These are phyloP conservation scores for Cassiopea xamachana DNA, from an alignment of 30 jellyfish, hydroid and myxozoan genomes.

Conservation along the genomic window DNA sequence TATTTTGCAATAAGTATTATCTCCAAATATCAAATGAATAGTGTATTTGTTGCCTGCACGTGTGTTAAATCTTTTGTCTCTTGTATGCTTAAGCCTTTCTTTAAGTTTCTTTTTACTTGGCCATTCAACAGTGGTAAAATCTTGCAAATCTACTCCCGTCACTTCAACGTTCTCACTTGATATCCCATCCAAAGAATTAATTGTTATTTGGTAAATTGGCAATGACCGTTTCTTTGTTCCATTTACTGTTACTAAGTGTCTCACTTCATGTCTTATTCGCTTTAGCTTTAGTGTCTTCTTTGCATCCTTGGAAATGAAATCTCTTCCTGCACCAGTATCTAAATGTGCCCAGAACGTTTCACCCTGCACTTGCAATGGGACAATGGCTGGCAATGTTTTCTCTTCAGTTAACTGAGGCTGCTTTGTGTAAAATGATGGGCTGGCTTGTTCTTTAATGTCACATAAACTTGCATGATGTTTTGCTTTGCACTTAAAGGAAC, in stretches of 20 bases:
- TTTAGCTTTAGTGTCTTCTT: slow-evolving; percentile 34
- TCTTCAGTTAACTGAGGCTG: slow-evolving; percentile 19
- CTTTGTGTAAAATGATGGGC: slow-evolving; percentile 30
- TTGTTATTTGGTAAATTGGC: slow-evolving; percentile 47
- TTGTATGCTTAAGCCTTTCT: slow-evolving; percentile 60
- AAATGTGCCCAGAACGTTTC: slow-evolving; percentile 57
- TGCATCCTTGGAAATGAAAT: slow-evolving; percentile 57
- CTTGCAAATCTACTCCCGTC: slow-evolving; percentile 53
- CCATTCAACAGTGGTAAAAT: slow-evolving; percentile 53
- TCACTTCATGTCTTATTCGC: not conserved
- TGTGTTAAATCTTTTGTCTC: slow-evolving; percentile 38
- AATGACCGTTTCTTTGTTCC: slow-evolving; percentile 52
- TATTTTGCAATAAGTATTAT: slow-evolving; percentile 47
- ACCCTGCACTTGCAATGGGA: slow-evolving; percentile 28
- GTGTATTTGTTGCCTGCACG: slow-evolving; percentile 20
- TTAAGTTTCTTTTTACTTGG: slow-evolving; percentile 53
- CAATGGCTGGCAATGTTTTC: slow-evolving; percentile 51
- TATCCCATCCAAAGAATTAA: slow-evolving; percentile 50
- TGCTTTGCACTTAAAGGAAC: slow-evolving; percentile 54
- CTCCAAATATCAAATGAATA: slow-evolving; percentile 45
- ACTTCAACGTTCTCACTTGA: slow-evolving; percentile 61
- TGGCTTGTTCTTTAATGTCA: slow-evolving; percentile 41
- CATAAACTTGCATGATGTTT: slow-evolving; percentile 55
- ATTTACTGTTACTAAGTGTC: slow-evolving; percentile 28
- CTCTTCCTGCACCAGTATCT: slow-evolving; percentile 67